These are phyloP conservation scores for Patiria pectinifera DNA, from an alignment of 53 echinoderm and acorn worm genomes.

Conservation along the genomic window DNA sequence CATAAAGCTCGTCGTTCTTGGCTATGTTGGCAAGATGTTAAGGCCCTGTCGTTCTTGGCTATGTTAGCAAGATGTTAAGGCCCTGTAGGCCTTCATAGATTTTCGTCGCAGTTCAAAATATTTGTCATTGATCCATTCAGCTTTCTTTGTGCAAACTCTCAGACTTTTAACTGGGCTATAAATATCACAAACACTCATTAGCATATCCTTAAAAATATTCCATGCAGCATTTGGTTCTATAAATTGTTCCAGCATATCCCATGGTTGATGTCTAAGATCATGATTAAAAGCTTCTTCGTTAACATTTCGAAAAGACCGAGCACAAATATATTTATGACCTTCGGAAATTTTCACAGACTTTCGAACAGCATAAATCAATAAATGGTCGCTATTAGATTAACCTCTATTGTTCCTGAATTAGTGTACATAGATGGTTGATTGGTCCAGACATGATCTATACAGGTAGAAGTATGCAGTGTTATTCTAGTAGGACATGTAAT, in stretches of 20 bases:
- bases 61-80: background rate
- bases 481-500: background rate
- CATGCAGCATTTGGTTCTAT: too few relatives aligned
- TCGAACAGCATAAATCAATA: background rate
- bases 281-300: background rate
- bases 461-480: background rate
- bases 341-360: too few relatives aligned
- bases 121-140: constrained; percentile 19
- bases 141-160: too few relatives aligned
- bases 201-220: too few relatives aligned
- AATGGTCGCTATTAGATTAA: background rate
- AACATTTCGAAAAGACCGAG: background rate
- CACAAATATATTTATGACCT: constrained; percentile 4
- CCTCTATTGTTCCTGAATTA: background rate
- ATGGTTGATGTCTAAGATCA: too few relatives aligned
- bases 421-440: background rate
- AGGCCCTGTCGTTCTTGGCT: too few relatives aligned
- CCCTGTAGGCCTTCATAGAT: constrained; percentile 14
- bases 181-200: constrained; percentile 17
- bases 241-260: too few relatives aligned
- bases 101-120: background rate
- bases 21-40: too few relatives aligned
- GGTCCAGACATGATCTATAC: too few relatives aligned
- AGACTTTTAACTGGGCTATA: constrained; percentile 19
- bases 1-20: too few relatives aligned